phyloP scores from a whole-genome alignment of 2,113 vertebrate species.

The Hippoglossus stenolepis region DNA sequence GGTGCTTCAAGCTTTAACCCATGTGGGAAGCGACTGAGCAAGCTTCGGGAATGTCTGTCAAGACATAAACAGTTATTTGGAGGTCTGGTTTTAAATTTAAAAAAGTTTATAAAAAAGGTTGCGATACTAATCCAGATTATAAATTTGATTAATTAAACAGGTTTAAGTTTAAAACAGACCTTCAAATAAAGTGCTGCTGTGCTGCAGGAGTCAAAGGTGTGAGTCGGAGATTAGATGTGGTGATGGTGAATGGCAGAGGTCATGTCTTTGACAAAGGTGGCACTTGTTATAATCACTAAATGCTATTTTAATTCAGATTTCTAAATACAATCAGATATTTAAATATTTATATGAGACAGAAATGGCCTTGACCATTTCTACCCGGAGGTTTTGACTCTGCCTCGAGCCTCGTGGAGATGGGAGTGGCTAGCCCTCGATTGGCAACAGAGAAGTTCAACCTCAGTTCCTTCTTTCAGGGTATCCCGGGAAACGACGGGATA shows the following conservation, averaged over 20 bases:
- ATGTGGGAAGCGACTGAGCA: slow-evolving; percentile 45
- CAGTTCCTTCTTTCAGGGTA: slow-evolving; percentile 89
- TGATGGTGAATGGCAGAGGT: slow-evolving; percentile 40
- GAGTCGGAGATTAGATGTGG: slow-evolving; percentile 17
- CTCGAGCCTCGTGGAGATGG: slow-evolving; percentile 71
- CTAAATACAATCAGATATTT: not conserved
- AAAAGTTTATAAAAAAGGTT: not conserved
- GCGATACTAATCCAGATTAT: not conserved
- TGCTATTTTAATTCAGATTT: not conserved
- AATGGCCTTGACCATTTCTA: slow-evolving; percentile 38
- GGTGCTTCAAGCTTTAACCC: slow-evolving; percentile 63
- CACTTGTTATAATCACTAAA: slow-evolving; percentile 5
- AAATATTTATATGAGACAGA: slow-evolving; percentile 35
- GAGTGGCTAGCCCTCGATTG: slow-evolving; percentile 71
- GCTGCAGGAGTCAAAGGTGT: slow-evolving; percentile 64
- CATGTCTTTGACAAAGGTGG: slow-evolving; percentile 40
- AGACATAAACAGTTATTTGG: slow-evolving; percentile 78
- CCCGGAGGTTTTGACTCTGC: slow-evolving; percentile 59
- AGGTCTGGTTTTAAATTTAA: slow-evolving; percentile 55
- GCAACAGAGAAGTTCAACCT: slow-evolving; percentile 81
- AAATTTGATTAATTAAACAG: not conserved
- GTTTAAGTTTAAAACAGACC: slow-evolving; percentile 44
- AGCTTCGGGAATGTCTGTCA: slow-evolving; percentile 66
- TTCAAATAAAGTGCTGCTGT: slow-evolving; percentile 77
- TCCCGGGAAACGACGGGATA: slow-evolving; percentile 92